Evolutionary conservation across 2,888 invertebrate species (phyloP), one percentile per base, ranked within the genome.

Genomic region (Ametastegia equiseti): DNA sequence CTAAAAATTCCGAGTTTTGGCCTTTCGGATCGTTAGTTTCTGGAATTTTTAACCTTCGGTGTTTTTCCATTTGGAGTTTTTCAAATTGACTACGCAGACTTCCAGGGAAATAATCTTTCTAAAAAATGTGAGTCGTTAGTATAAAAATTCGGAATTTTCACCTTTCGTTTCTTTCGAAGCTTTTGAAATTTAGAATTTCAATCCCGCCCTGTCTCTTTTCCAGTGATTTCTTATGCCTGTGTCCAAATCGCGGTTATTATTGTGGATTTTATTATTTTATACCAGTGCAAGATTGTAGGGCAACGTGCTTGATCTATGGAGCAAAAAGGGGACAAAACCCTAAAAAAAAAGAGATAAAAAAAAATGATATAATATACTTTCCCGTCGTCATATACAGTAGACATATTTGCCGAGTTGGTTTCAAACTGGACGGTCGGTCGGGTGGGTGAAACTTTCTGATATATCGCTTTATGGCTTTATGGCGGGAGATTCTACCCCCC

Each of bases 381-480:
- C 36, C 75, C 19, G 50, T 36, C 75, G 30, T 54, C 75, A 75
- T 54, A 75, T 54, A 75, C 75, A 50, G 50, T 75, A 30, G 75
- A 75, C 50, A 75, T 75, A 75, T 75, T 75, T 54, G 36, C 54
- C 75, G 54, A 23, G 54, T 75, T 75, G 36, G 54, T 75, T 75
- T 54, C 54, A 75, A 75, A 75, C 75, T 54, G 75, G 75, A 75
- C 75, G 36, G 50, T 19, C 13, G 3, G 54, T 13, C 15, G 65
- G 39, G n/a, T 27, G 60, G 75, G 69, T 45, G 83, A 84, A 87
- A 86, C 82, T 87, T 86, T 87, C 83, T 87, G 87, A 87, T 86
- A 86, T 86, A 87, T 87, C 83, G 84, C 79, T 81, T 83, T 82
- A 82, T 80, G 82, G 67, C 79, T 50, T 75, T 75, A 75, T 75